Percentiles rank a stretch among this genome's conserved stretches.
Evolutionary conservation across 2,797 vertebrate genomes (phyloP).

Genomic region (Gallinago nigripennis): DNA sequence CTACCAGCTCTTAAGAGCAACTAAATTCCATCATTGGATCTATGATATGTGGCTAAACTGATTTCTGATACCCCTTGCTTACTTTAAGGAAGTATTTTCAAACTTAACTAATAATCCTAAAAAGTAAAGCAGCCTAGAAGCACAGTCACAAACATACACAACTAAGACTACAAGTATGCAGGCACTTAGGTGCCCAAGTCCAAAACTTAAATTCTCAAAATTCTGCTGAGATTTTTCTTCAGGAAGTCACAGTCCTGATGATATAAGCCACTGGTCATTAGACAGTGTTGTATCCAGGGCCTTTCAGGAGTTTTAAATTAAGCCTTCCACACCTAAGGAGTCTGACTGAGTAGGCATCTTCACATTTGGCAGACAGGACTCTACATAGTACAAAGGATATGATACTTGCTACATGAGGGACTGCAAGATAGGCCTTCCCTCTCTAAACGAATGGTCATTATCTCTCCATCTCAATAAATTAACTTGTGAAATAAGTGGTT

Average conservation of each 20-base stretch:
- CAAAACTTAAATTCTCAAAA: neutral
- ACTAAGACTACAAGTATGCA: neutral
- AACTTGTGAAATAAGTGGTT: neutral
- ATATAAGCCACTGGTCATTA: neutral
- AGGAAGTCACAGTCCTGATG: neutral
- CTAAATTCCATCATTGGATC: neutral
- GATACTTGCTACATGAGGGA: neutral
- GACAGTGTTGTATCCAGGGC: neutral
- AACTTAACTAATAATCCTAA: neutral
- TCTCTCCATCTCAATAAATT: neutral
- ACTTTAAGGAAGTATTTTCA: neutral
- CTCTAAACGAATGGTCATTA: neutral
- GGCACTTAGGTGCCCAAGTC: neutral
- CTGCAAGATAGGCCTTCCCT: neutral
- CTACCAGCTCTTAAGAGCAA: neutral
- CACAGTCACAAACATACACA: neutral
- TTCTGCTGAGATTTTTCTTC: neutral
- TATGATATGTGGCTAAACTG: neutral
- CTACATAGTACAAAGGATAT: neutral
- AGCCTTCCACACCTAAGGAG: neutral
- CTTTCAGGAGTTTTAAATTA: neutral
- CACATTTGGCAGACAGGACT: neutral
- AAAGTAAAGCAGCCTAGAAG: neutral
- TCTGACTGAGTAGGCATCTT: neutral
- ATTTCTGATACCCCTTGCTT: neutral